Conservation (phyloP, 2,888 invertebrate species). For the Hydraecia micacea region DNA sequence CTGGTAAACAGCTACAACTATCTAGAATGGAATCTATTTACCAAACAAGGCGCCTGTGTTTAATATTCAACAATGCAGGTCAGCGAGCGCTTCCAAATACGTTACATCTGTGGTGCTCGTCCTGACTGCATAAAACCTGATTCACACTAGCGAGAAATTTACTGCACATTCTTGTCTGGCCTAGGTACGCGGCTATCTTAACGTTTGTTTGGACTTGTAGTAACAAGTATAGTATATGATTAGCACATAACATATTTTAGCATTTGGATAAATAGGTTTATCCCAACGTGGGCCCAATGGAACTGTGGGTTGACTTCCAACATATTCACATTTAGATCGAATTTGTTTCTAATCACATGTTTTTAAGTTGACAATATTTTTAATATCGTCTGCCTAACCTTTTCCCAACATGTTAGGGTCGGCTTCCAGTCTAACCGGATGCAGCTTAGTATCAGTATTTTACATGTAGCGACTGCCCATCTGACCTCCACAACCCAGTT, state of each 20-base stretch:
- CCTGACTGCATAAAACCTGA: constrained; percentile 34
- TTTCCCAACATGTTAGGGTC: not conserved
- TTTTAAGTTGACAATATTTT: not conserved
- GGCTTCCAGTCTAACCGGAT: not conserved
- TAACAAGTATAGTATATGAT: constrained; percentile 1
- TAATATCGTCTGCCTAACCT: not conserved
- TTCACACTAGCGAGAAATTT: constrained; percentile 35
- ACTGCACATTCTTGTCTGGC: constrained; percentile 3
- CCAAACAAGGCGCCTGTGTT: constrained; percentile 39
- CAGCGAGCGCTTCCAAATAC: constrained; percentile 43
- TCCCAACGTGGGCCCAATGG: not conserved
- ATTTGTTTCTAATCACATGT: not conserved
- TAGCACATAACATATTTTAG: not conserved
- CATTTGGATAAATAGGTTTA: not conserved
- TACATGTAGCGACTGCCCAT: too few species aligned
- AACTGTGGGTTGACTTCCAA: not conserved
- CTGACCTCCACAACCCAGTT: too few species aligned
- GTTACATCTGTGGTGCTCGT: constrained; percentile 41
- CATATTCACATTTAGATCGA: not conserved
- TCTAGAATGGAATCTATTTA: constrained; percentile 47
- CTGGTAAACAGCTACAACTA: constrained; percentile 25
- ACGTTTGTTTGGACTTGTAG: not conserved
- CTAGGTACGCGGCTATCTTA: not conserved
- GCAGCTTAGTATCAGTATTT: not conserved
- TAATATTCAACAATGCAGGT: constrained; percentile 62